Evolutionary conservation across 2,797 vertebrate species (phyloP).

Genomic region (Iguana delicatissima): DNA sequence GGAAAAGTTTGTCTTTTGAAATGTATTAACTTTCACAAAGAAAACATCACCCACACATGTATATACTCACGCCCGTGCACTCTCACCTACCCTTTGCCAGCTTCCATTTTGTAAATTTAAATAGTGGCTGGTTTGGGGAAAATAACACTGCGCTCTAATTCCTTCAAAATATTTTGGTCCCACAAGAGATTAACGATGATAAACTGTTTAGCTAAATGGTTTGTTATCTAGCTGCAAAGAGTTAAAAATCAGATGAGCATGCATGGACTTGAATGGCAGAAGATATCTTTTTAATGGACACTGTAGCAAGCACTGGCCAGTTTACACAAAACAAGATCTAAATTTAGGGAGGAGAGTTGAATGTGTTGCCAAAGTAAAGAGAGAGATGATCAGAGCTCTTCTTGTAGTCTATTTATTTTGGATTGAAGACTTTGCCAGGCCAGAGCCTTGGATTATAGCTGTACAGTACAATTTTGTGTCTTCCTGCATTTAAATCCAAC

Average conservation of each 20-base stretch:
- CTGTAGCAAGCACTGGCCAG: not conserved
- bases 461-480: slow-evolving; percentile 18
- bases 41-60: not conserved
- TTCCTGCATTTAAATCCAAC: slow-evolving; percentile 29
- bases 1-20: not conserved
- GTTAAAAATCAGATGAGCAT: not conserved
- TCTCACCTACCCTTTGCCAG: not conserved
- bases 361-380: slow-evolving; percentile 65
- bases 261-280: not conserved
- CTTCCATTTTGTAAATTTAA: slow-evolving; percentile 45
- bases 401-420: slow-evolving; percentile 54
- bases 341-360: slow-evolving; percentile 43
- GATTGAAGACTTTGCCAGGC: slow-evolving; percentile 28
- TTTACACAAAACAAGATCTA: slow-evolving; percentile 27
- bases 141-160: rapidly evolving
- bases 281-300: not conserved
- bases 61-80: not conserved
- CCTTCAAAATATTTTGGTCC: slow-evolving; percentile 24
- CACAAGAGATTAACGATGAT: not conserved
- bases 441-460: slow-evolving; percentile 1
- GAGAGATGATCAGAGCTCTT: slow-evolving; percentile 39
- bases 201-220: not conserved
- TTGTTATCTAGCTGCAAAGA: not conserved
- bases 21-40: not conserved
- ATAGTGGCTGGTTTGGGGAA: slow-evolving; percentile 4